Conservation (phyloP, 2,797 vertebrate species). For the Crocidura indochinensis region DNA sequence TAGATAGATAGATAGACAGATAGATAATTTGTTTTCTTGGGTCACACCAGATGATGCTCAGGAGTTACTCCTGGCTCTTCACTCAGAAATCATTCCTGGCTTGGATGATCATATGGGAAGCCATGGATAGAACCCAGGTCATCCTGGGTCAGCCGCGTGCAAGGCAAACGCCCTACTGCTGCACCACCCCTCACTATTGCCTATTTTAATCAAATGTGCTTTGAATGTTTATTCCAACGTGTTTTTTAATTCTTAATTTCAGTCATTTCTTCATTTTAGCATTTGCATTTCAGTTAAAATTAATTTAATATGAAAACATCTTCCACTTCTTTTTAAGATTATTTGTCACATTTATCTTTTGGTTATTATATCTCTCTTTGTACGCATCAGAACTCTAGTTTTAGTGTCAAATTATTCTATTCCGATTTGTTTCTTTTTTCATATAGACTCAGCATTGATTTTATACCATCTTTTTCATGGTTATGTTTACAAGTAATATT, state of each 20-base stretch:
- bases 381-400: not conserved
- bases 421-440: not conserved
- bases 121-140: no score
- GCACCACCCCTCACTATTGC: no score
- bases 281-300: not conserved
- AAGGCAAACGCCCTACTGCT: no score
- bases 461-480: not conserved
- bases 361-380: not conserved
- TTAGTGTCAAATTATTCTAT: not conserved
- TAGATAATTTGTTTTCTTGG: no score
- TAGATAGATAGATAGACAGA: no score
- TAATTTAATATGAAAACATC: not conserved
- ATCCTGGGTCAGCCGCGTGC: no score
- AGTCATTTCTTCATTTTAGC: not conserved
- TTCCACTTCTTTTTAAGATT: not conserved
- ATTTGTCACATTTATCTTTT: not conserved
- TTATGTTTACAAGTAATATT: slow-evolving; percentile 19
- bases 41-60: no score
- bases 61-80: no score
- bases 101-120: no score
- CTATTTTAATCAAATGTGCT: no score
- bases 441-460: not conserved
- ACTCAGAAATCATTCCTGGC: no score
- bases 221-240: no score
- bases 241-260: slow-evolving; percentile 1